phyloP scores from a whole-genome alignment of 1,140 invertebrate species.

The Platorchestia sp. region DNA sequence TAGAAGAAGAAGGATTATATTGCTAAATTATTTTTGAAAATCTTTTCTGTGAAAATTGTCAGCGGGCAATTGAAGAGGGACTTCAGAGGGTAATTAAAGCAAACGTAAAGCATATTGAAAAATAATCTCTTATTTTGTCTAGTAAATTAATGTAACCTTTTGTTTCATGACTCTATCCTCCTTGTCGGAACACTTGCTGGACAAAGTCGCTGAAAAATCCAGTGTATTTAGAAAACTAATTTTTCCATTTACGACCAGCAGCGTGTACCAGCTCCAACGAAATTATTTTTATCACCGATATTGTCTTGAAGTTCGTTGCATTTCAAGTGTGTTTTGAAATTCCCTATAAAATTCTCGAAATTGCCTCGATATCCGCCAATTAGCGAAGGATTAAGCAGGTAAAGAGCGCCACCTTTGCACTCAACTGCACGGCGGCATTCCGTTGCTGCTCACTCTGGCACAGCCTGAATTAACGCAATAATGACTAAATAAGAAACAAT shows the following conservation, averaged over 20 bases:
- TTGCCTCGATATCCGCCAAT: background rate
- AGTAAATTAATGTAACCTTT: no score
- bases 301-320: background rate
- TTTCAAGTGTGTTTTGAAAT: background rate
- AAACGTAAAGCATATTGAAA: no score
- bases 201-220: no score
- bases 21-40: no score
- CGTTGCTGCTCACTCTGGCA: background rate
- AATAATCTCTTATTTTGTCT: no score
- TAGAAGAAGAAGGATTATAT: no score
- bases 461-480: background rate
- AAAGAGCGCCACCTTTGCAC: background rate
- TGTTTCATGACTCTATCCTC: no score
- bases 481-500: background rate
- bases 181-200: no score
- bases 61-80: no score
- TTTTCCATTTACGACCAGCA: background rate
- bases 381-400: background rate
- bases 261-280: background rate
- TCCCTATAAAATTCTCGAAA: background rate
- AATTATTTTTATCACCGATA: background rate
- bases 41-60: no score
- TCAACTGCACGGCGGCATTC: background rate
- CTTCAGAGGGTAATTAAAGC: no score
- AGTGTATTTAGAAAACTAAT: background rate